Conservation (phyloP, 2,113 vertebrate genomes). For the Neotragus moschatus region DNA sequence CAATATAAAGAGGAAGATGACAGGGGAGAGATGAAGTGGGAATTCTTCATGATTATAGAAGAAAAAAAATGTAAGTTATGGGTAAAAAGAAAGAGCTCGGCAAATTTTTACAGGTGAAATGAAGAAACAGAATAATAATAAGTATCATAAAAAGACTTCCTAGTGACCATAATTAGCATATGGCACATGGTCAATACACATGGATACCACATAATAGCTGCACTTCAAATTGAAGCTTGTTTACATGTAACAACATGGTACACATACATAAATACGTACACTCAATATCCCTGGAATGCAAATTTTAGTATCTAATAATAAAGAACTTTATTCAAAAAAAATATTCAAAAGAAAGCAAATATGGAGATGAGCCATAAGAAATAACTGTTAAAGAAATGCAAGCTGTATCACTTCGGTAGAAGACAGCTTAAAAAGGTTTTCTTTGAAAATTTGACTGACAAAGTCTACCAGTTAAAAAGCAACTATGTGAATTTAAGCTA, state of each 20-base stretch:
- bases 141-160: slow-evolving; percentile 61
- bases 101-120: slow-evolving; percentile 22
- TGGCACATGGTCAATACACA: slow-evolving; percentile 77
- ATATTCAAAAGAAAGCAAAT: neutral
- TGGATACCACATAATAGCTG: slow-evolving; percentile 89
- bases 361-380: neutral
- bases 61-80: slow-evolving; percentile 25
- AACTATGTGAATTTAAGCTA: neutral
- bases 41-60: slow-evolving; percentile 23
- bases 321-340: neutral
- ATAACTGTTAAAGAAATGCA: neutral
- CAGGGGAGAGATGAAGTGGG: neutral
- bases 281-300: slow-evolving; percentile 10
- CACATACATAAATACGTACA: slow-evolving; percentile 60
- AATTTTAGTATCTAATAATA: slow-evolving; percentile 24
- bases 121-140: slow-evolving; percentile 39
- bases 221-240: slow-evolving; percentile 99
- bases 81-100: neutral
- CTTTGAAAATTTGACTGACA: neutral
- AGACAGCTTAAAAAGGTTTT: neutral
- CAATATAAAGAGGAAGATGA: neutral
- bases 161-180: slow-evolving; percentile 72
- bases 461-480: neutral
- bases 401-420: neutral
- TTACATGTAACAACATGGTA: slow-evolving; percentile 79